A percentile compares a stretch with the other conserved stretches of the same genome.
Conservation (phyloP, 2,888 invertebrate species). For the Melieria omissa region DNA sequence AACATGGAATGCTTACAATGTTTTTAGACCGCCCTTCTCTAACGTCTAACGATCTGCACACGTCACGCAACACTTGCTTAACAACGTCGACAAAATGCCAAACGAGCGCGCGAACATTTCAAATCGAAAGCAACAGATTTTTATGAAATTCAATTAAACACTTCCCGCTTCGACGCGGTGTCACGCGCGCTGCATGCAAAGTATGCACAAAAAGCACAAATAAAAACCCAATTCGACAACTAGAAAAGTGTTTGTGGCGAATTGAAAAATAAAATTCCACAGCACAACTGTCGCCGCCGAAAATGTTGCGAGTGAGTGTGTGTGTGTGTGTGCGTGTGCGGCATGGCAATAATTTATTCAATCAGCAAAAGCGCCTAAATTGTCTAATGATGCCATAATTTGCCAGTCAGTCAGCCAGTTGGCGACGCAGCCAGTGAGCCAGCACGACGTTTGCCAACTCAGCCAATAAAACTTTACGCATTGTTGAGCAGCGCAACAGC, state of each 20-base stretch:
- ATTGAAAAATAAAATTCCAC: conserved; percentile 1
- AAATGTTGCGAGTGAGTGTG: background rate
- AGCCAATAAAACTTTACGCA: conserved; percentile 24
- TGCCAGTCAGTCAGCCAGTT: conserved; percentile 9
- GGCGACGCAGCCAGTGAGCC: background rate
- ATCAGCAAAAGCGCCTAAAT: conserved; percentile 19
- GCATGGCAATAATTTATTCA: conserved; percentile 13
- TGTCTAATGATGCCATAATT: conserved; percentile 29
- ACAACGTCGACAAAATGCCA: too few relatives aligned
- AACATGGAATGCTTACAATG: too few relatives aligned
- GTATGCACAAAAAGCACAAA: background rate
- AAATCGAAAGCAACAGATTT: background rate
- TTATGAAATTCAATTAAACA: background rate
- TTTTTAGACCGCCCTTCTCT: too few relatives aligned
- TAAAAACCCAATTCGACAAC: background rate
- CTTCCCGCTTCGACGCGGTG: background rate
- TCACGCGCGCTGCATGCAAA: background rate
- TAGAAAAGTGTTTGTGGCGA: too few relatives aligned
- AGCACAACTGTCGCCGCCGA: background rate
- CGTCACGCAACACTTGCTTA: too few relatives aligned
- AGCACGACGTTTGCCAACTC: background rate
- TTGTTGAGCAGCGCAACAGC: conserved; percentile 16
- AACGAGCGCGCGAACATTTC: too few relatives aligned
- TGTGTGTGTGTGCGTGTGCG: background rate
- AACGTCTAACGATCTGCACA: too few relatives aligned